These are phyloP conservation scores for Xyliphius kryptos DNA, from an alignment of 2,113 vertebrate genomes.

Conservation along the genomic window DNA sequence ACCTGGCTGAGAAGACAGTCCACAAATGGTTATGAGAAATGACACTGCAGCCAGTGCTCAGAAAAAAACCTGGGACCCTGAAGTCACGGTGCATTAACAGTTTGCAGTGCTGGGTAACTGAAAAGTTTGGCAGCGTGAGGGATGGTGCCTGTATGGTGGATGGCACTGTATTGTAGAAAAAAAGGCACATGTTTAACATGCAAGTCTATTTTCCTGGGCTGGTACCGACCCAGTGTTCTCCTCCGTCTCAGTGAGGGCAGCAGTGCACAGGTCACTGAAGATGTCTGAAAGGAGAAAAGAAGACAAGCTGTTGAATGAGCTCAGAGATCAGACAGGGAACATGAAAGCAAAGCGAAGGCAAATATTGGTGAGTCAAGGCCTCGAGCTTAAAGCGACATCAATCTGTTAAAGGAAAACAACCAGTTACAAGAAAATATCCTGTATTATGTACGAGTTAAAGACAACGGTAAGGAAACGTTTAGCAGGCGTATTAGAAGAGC, in stretches of 20 bases:
- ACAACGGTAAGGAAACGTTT: neutral
- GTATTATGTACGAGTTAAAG: neutral
- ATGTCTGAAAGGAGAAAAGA: constrained; percentile 62
- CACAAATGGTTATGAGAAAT: too few species aligned
- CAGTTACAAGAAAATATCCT: neutral
- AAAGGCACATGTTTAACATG: constrained; percentile 54
- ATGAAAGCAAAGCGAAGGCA: neutral
- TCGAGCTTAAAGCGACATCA: neutral
- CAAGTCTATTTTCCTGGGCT: constrained; percentile 64
- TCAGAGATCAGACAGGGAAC: constrained; percentile 10
- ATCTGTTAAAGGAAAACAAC: neutral
- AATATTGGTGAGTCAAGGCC: constrained; percentile 3
- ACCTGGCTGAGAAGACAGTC: too few species aligned
- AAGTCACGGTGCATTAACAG: too few species aligned
- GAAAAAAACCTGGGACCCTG: too few species aligned
- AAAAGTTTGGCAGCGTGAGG: constrained; percentile 4
- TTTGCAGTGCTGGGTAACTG: neutral
- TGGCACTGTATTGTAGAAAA: constrained; percentile 28
- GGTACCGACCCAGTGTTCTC: constrained; percentile 54
- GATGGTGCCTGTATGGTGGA: constrained; percentile 14
- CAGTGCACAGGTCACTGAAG: constrained; percentile 70
- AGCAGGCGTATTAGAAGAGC: neutral
- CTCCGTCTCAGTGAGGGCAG: constrained; percentile 61
- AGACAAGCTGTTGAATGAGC: constrained; percentile 10
- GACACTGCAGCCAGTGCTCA: too few species aligned